These are phyloP conservation scores for Paracyprichromis sp. DNA, from an alignment of 2,113 vertebrate genomes.

Conservation along the genomic window DNA sequence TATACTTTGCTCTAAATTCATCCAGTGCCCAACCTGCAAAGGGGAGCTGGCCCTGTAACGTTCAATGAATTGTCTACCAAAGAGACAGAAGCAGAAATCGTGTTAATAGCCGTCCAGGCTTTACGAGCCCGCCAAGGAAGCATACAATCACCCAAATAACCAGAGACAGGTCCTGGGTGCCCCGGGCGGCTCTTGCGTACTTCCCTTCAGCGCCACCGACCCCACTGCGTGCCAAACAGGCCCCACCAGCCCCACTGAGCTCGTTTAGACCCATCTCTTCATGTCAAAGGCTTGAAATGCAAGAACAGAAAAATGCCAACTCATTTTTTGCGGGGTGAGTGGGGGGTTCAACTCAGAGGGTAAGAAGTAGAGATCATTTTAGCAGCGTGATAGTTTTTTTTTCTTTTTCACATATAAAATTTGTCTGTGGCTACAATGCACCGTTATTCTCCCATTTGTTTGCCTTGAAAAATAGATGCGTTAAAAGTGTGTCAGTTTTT, in stretches of 20 bases:
- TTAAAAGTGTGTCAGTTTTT: neutral
- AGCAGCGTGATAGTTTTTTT: neutral
- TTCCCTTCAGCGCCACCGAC: constrained; percentile 56
- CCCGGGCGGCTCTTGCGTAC: constrained; percentile 59
- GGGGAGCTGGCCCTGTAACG: constrained; percentile 8
- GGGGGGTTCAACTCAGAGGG: neutral
- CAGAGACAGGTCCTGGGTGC: constrained; percentile 71
- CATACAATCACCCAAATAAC: constrained; percentile 72
- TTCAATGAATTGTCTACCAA: constrained; percentile 60
- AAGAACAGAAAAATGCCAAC: constrained; percentile 31
- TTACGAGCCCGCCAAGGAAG: constrained; percentile 54
- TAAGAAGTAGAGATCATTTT: neutral
- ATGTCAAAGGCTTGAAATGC: constrained; percentile 17
- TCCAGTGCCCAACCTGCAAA: constrained; percentile 1
- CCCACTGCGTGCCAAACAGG: constrained; percentile 46
- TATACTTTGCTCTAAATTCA: neutral
- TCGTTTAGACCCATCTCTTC: constrained; percentile 10
- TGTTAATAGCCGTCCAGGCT: constrained; percentile 77
- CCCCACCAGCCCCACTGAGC: constrained; percentile 45
- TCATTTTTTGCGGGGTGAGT: neutral
- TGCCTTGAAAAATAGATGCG: neutral
- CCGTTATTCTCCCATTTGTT: neutral
- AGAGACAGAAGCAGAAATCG: constrained; percentile 78
- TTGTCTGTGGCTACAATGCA: neutral
- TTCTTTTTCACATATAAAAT: neutral